Evolutionary conservation across 2,113 vertebrate species (phyloP).

Genomic region (Siniperca knerii): DNA sequence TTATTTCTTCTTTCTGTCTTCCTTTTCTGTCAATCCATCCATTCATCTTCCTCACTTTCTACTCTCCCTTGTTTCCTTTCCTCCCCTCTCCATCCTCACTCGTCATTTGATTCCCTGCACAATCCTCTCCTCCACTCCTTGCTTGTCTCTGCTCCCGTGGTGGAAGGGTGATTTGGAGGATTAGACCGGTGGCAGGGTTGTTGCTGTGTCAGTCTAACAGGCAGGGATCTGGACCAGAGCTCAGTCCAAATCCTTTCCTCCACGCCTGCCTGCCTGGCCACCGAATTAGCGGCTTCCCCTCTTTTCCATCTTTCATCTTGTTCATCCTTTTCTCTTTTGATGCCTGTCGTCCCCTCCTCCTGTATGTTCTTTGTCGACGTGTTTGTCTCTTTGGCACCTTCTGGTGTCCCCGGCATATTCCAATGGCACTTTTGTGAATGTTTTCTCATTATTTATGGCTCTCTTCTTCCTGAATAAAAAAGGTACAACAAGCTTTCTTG

Average conservation of each 20-base stretch:
- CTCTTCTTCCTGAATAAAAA: slow-evolving; percentile 6
- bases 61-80: slow-evolving; percentile 29
- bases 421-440: slow-evolving; percentile 2
- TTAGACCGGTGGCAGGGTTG: slow-evolving; percentile 78
- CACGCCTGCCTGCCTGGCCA: slow-evolving; percentile 75
- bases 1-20: slow-evolving; percentile 23
- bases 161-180: slow-evolving; percentile 78
- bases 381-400: slow-evolving; percentile 20
- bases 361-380: slow-evolving; percentile 19
- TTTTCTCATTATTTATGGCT: slow-evolving; percentile 33
- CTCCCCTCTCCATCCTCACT: slow-evolving; percentile 16
- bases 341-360: slow-evolving; percentile 33
- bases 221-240: slow-evolving; percentile 78
- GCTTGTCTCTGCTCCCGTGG: slow-evolving; percentile 69
- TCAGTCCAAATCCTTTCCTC: slow-evolving; percentile 79
- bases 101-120: slow-evolving; percentile 56
- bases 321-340: slow-evolving; percentile 53
- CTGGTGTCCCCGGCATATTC: slow-evolving; percentile 22
- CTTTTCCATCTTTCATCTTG: slow-evolving; percentile 69
- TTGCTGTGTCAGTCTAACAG: slow-evolving; percentile 83
- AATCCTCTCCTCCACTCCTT: slow-evolving; percentile 59
- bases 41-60: background rate
- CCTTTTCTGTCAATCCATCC: slow-evolving; percentile 7
- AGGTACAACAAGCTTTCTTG: slow-evolving; percentile 1
- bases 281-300: slow-evolving; percentile 64